A percentile compares a stretch with the other conserved stretches of the same genome.
Conservation (phyloP, 2,797 vertebrate genomes). For the Sebastes iracundus region DNA sequence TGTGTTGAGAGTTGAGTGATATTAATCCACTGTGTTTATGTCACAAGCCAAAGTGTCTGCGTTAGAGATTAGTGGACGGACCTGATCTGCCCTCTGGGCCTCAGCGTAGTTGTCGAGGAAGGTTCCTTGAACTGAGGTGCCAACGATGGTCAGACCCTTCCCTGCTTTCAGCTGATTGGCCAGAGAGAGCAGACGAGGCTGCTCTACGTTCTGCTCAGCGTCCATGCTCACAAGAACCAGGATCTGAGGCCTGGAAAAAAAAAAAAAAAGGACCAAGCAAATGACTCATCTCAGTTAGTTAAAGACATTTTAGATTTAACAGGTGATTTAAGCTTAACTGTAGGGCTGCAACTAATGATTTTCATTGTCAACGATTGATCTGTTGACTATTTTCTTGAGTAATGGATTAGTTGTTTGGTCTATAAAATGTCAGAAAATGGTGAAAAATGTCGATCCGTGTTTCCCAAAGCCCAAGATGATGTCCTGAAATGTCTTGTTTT, state of each 20-base stretch:
- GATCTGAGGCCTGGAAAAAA: constrained; percentile 90
- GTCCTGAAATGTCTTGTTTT: too few relatives aligned
- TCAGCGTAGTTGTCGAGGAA: constrained; percentile 91
- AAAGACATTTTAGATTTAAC: background rate
- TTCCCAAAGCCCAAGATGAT: too few relatives aligned
- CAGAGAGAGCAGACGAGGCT: constrained; percentile 94
- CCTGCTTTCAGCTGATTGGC: constrained; percentile 97
- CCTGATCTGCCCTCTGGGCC: constrained; percentile 94
- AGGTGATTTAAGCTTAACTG: background rate
- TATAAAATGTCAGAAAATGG: too few relatives aligned
- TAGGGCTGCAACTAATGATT: background rate
- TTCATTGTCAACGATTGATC: too few relatives aligned
- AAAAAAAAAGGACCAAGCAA: background rate
- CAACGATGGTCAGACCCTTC: constrained; percentile 96
- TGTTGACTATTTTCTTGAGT: too few relatives aligned
- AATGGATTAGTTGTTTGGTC: too few relatives aligned
- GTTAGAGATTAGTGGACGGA: constrained; percentile 54
- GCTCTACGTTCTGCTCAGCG: constrained; percentile 93
- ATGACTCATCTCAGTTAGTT: background rate
- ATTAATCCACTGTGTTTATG: background rate
- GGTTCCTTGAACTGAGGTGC: constrained; percentile 92
- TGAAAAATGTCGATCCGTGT: too few relatives aligned
- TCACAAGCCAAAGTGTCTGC: background rate
- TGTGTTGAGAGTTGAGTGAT: background rate
- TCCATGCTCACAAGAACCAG: constrained; percentile 93